Conservation (phyloP, 2,797 vertebrate species). For the Pelodytes ibericus region DNA sequence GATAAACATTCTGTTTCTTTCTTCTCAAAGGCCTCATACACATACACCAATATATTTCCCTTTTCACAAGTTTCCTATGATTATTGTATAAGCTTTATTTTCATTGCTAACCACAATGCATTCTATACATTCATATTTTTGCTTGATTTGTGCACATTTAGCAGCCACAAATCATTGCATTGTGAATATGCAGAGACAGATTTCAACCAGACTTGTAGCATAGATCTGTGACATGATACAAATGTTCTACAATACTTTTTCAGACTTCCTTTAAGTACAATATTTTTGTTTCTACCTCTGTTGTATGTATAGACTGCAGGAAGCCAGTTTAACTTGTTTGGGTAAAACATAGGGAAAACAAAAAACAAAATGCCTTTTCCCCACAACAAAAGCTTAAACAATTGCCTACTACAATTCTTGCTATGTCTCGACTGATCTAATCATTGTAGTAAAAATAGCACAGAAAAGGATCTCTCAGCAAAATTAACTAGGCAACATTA, state of each 20-base stretch:
- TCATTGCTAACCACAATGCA: background rate
- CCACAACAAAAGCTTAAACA: background rate
- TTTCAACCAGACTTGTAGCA: background rate
- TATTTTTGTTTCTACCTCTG: background rate
- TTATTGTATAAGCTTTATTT: constrained; percentile 30
- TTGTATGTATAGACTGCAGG: constrained; percentile 4
- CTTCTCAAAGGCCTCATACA: constrained; percentile 7
- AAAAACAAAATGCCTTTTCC: constrained; percentile 8
- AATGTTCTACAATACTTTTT: background rate
- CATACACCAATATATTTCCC: background rate
- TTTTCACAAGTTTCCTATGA: constrained; percentile 23
- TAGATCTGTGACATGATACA: background rate
- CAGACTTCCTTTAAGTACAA: constrained; percentile 1
- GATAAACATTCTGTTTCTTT: background rate
- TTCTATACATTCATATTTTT: background rate
- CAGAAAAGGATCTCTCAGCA: background rate
- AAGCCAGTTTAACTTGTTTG: constrained; percentile 35
- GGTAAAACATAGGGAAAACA: constrained; percentile 10
- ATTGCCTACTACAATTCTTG: constrained; percentile 31
- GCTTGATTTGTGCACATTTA: background rate
- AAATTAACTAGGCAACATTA: too few relatives aligned
- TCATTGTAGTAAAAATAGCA: constrained; percentile 15
- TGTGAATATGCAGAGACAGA: background rate
- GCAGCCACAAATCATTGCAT: background rate
- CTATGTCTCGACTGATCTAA: constrained; percentile 27